Evolutionary conservation across 2,113 vertebrate species (phyloP).

Genomic region (Amia ocellicauda): DNA sequence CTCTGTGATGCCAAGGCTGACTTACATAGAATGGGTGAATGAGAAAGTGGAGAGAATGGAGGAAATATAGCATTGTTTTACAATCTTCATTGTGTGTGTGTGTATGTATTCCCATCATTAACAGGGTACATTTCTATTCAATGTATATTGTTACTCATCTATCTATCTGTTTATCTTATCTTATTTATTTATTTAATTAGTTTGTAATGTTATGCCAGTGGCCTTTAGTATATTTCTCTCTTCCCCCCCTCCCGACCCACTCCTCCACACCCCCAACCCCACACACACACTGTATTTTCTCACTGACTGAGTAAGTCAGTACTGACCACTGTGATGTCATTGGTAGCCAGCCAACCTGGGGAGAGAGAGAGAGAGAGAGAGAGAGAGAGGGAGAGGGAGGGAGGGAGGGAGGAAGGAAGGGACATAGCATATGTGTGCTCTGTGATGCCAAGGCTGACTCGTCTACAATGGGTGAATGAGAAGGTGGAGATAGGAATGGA

Average conservation of each 20-base stretch:
- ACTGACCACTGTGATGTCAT: conserved; percentile 9
- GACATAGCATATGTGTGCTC: conserved; percentile 9
- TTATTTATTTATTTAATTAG: too few species aligned
- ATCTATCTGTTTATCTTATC: not conserved
- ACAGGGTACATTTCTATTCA: too few species aligned
- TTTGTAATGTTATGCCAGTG: too few species aligned
- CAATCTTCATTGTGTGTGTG: too few species aligned
- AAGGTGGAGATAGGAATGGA: not conserved
- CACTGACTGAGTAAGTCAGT: conserved; percentile 81
- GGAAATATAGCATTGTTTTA: too few species aligned
- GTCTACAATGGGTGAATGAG: too few species aligned
- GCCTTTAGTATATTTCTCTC: not conserved
- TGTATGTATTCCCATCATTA: too few species aligned
- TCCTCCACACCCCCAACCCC: conserved; percentile 75
- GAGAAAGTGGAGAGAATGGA: too few species aligned
- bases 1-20: too few species aligned
- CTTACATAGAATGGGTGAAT: too few species aligned
- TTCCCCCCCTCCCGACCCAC: not conserved
- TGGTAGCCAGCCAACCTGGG: not conserved
- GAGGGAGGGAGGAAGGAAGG: not conserved
- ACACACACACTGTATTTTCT: conserved; percentile 58
- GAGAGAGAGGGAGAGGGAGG: conserved; percentile 5
- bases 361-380: not conserved
- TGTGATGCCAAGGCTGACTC: not conserved
- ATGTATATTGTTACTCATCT: not conserved